These are phyloP conservation scores for Marisa cornuarietis DNA, from an alignment of 1,140 invertebrate species.

Conservation along the genomic window DNA sequence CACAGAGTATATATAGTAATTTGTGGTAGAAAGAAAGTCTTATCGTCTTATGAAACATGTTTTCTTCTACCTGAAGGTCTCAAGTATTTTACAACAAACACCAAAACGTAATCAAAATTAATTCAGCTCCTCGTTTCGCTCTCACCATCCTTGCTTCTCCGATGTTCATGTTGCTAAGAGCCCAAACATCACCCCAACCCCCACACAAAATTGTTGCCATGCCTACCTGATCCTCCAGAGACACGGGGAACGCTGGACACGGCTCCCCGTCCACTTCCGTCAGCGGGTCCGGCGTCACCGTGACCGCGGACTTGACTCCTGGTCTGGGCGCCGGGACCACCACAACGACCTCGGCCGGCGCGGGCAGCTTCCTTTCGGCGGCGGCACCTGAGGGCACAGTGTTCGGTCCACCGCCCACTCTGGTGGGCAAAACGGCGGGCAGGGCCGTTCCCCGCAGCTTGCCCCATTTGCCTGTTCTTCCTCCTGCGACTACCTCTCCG, in stretches of 20 bases:
- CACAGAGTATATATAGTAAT: no score
- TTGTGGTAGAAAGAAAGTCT: no score
- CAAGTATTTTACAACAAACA: no score
- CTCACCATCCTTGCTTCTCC: no score
- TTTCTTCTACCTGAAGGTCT: no score
- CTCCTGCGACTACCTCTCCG: background rate
- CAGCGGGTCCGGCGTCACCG: background rate
- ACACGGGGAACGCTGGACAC: slow-evolving; percentile 20
- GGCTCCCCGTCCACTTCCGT: slow-evolving; percentile 10
- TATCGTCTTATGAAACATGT: no score
- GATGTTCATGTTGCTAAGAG: background rate
- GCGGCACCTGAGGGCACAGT: background rate
- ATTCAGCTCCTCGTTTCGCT: no score
- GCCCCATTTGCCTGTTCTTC: background rate
- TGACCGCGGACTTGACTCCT: no score
- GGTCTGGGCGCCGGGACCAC: background rate
- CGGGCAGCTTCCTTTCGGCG: background rate
- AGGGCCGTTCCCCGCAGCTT: background rate
- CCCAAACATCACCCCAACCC: background rate
- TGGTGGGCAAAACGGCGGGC: slow-evolving; percentile 7
- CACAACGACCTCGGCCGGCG: background rate
- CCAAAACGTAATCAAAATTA: no score
- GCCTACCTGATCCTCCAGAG: slow-evolving; percentile 7
- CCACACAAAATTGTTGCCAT: background rate
- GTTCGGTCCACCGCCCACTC: background rate